Percentiles rank a stretch among this genome's conserved stretches.
These are phyloP conservation scores for Chlorodrepanis virens DNA, from an alignment of 2,113 vertebrate genomes.

Conservation along the genomic window DNA sequence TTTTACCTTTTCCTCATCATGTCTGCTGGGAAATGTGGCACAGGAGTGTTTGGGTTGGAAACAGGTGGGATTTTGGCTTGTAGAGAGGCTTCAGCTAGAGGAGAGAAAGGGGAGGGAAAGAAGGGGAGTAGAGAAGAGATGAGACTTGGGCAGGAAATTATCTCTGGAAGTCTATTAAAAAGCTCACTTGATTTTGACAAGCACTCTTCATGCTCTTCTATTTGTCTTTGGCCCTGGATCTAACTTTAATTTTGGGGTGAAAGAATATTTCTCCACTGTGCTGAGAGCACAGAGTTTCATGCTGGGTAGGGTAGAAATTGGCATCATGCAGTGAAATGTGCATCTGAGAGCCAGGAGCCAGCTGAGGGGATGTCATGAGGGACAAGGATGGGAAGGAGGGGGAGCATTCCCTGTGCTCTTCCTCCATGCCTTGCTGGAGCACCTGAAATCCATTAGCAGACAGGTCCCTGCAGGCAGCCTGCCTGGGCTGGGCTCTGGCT, in stretches of 20 bases:
- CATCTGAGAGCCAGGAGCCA: background rate
- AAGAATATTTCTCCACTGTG: background rate
- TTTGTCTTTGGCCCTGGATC: background rate
- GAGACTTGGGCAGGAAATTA: background rate
- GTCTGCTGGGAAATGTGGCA: slow-evolving; percentile 39
- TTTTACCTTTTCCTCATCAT: background rate
- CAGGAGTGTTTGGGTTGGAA: background rate
- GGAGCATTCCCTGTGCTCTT: background rate
- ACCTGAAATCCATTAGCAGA: slow-evolving; percentile 19
- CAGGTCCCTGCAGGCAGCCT: background rate
- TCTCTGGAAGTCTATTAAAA: background rate
- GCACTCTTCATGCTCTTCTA: background rate
- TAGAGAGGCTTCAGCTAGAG: background rate
- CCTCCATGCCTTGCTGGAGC: background rate
- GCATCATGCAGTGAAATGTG: background rate
- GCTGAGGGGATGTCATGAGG: background rate
- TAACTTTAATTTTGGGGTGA: background rate
- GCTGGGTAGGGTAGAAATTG: background rate
- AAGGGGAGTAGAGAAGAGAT: background rate
- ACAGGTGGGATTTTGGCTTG: slow-evolving; percentile 24
- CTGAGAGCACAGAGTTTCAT: background rate
- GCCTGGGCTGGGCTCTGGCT: background rate
- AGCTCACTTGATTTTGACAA: background rate
- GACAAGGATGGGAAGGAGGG: background rate
- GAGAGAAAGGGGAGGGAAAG: background rate